These are phyloP conservation scores for Plemyria rubiginata DNA, from an alignment of 2,888 invertebrate genomes.

Conservation along the genomic window DNA sequence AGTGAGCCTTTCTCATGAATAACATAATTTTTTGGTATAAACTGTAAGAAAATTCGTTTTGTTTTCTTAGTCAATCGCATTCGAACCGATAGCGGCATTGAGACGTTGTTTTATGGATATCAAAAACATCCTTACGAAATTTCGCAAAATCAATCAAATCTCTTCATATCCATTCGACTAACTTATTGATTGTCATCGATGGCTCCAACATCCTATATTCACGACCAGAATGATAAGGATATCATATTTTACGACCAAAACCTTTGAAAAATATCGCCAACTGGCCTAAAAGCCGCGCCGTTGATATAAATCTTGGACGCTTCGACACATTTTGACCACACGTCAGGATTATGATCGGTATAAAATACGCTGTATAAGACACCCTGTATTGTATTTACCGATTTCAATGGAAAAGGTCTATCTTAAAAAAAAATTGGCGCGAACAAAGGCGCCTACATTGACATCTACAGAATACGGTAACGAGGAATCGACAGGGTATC, in stretches of 20 bases:
- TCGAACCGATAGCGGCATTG: no score
- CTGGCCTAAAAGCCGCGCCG: constrained; percentile 50
- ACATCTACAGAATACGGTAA: constrained; percentile 75
- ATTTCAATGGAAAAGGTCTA: constrained; percentile 75
- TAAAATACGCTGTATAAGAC: constrained; percentile 70
- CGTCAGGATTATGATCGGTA: constrained; percentile 78
- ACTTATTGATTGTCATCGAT: no score
- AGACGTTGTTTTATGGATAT: no score
- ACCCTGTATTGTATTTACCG: constrained; percentile 54
- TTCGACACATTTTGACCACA: constrained; percentile 83
- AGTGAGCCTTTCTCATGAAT: no score
- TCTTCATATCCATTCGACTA: no score
- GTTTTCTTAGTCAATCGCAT: no score
- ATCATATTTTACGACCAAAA: constrained; percentile 42
- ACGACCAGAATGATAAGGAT: constrained; percentile 18
- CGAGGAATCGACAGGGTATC: constrained; percentile 73
- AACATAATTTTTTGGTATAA: no score
- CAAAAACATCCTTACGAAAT: no score
- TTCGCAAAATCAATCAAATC: no score
- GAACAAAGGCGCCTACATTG: constrained; percentile 82
- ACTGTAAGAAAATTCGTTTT: no score
- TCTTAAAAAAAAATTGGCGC: constrained; percentile 70
- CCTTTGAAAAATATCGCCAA: constrained; percentile 53
- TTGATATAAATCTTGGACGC: constrained; percentile 79
- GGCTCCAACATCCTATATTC: no score